These are phyloP conservation scores for Dioctria linearis DNA, from an alignment of 2,888 invertebrate species.

Conservation along the genomic window DNA sequence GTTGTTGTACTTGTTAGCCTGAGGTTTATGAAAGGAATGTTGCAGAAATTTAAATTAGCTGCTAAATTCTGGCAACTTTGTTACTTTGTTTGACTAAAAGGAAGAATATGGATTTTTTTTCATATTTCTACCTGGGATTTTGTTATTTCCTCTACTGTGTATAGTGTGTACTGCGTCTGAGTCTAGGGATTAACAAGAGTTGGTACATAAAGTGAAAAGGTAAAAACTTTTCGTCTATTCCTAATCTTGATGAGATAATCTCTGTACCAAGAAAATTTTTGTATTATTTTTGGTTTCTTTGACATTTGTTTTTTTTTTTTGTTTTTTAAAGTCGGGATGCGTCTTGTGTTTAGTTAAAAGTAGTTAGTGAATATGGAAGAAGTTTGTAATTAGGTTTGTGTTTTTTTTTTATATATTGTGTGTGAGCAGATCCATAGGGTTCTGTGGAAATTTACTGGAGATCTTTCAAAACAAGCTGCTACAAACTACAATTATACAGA, in stretches of 20 bases:
- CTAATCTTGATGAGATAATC: slow-evolving; percentile 37
- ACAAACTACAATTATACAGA: no score
- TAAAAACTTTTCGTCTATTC: slow-evolving; percentile 18
- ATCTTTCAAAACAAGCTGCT: no score
- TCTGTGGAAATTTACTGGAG: no score
- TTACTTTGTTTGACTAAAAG: slow-evolving; percentile 7
- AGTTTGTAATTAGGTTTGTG: slow-evolving; percentile 17
- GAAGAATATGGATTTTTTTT: not conserved
- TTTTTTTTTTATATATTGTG: not conserved
- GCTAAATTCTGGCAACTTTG: slow-evolving; percentile 31
- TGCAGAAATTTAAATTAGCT: slow-evolving; percentile 40
- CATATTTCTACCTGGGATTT: no score
- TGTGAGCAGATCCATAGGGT: no score
- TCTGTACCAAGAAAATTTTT: slow-evolving; percentile 25
- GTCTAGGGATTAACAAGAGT: slow-evolving; percentile 31
- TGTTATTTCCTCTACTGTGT: not conserved
- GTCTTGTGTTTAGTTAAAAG: not conserved
- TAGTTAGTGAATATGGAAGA: not conserved
- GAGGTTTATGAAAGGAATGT: slow-evolving; percentile 1
- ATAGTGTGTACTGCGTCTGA: not conserved
- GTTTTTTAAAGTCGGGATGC: not conserved
- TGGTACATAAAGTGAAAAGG: not conserved
- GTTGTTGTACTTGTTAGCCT: not conserved
- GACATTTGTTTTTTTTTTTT: not conserved
- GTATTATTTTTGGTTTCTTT: no score